Base-by-base conservation (phyloP, 2,797 vertebrate genomes). In the Poliocrania exsul region DNA sequence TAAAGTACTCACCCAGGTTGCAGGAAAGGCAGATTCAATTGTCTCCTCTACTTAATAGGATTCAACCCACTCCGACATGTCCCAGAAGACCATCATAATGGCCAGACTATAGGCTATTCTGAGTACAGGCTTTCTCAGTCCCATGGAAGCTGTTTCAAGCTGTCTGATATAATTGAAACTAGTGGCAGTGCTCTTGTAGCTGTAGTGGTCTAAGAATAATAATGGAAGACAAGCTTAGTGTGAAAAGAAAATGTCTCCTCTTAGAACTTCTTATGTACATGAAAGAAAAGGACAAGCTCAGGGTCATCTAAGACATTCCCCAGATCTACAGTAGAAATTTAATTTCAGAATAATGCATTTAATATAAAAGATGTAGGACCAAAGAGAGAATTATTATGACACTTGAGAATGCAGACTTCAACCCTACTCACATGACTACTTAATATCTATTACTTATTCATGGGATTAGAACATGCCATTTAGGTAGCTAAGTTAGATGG, bases 131-230 rank as follows among this genome's bases (percentile, higher is more conserved):
- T 93, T 95, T 96, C 81, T 91, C 38, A 88, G 78, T 93, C 89
- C 88, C 95, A 53, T 91, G 88, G 87, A 96, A 93, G 92, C 60
- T 87, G 64, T 92, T 96, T 92, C 86, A 57, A 60, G 66, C 93
- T 93, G 81, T 72, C 89, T 93, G 86, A 92, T 91, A 92, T 94
- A 96, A 96, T 87, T 94, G 88, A 94, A 95, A 93, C 88, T 90
- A 62, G 70, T 87, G 56, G 78, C 79, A 92, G 62, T 81, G 62
- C 81, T 96, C 92, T 85, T 77, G 56, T 78, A 60, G 46, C 83
- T 82, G 49, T 80, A 93, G 92, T 85, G 54, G 70, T 91, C 62
- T 89, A 87, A 87, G 96, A 91, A 94, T 89, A 89, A 82, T 87
- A 96, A 46, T 64, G 81, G 74, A 84, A 84, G 66, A 95, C 92